Evolutionary conservation across 2,113 vertebrate species (phyloP), one percentile per base, ranked within the genome.

Genomic region (Apistogramma diplotaenia): DNA sequence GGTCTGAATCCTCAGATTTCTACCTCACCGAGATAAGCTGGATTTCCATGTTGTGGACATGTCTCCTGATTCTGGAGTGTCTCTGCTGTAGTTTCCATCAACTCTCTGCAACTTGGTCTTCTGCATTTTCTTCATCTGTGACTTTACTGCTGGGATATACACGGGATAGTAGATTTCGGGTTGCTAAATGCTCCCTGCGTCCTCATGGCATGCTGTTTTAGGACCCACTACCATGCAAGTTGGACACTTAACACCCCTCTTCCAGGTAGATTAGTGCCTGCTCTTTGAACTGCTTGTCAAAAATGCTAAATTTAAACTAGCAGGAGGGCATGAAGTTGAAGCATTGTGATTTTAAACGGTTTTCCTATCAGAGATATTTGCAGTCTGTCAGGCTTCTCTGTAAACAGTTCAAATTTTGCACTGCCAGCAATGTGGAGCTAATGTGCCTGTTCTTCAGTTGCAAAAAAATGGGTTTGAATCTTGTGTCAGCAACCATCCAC

Each of bases 121-220:
- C 35, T 62, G 51, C 23, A 1, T 82, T 82, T 79, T 82, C 54
- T 51, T 35, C 35, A n/a, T 72, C 37, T 56, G 19, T 58, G 54
- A 70, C 76, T 74, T 33, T 33, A 72, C 56, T 78, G 25, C 67
- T 75, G 54, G 82, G 78, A 79, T 80, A 75, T 21, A 82, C 49
- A 76, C 29, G 49, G 76, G 49, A 61, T 2, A 54, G 78, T 75
- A 55, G 31, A 62, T 31, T 62, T 89, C 75, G 19, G 46, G 43
- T 74, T 71, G 27, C 76, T 23, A 58, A 74, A 87, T 86, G 83
- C 33, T 82, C 31, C 71, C 61, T 81, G 57, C 27, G 18, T 83
- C 74, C 70, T 57, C 83, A 95, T 95, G 95, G 93, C 94, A 83
- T 95, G 94, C 83, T 95, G 94, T 87, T 93, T 95, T 81, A 94